Evolutionary conservation across 2,888 invertebrate species (phyloP).

Genomic region (Drosophila leonis): DNA sequence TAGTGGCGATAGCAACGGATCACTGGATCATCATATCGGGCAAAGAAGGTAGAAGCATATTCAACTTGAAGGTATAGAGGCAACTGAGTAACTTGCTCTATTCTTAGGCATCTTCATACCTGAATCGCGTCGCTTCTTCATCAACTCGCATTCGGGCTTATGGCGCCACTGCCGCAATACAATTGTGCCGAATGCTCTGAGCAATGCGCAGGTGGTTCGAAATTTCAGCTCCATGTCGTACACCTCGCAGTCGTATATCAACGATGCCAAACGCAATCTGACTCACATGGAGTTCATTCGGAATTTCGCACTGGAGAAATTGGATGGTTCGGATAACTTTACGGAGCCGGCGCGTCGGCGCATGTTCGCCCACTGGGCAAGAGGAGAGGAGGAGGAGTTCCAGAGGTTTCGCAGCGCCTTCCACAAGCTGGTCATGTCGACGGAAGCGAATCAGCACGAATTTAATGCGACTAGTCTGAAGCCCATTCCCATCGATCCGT

Average conservation of each 20-base stretch:
- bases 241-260: conserved; percentile 70
- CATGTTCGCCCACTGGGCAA: conserved; percentile 85
- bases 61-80: no score
- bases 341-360: conserved; percentile 79
- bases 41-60: no score
- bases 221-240: conserved; percentile 86
- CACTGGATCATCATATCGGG: conserved; percentile 89
- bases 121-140: conserved; percentile 87
- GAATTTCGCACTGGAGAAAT: conserved; percentile 65
- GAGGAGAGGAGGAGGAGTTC: conserved; percentile 80
- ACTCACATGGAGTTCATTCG: conserved; percentile 77
- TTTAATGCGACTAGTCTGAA: conserved; percentile 69
- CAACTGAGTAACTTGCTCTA: background rate
- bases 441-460: conserved; percentile 67
- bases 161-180: conserved; percentile 87
- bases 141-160: conserved; percentile 90
- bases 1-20: conserved; percentile 90
- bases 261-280: conserved; percentile 78
- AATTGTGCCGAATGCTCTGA: conserved; percentile 84
- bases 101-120: conserved; percentile 87
- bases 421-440: conserved; percentile 73
- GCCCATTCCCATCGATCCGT: conserved; percentile 79
- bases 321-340: conserved; percentile 65
- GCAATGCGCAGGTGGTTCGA: conserved; percentile 87
- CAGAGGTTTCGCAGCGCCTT: conserved; percentile 78